Evolutionary conservation across 2,797 vertebrate genomes (phyloP), one percentile per base, ranked within the genome.

Genomic region (Gymnoscopelus microlampas): DNA sequence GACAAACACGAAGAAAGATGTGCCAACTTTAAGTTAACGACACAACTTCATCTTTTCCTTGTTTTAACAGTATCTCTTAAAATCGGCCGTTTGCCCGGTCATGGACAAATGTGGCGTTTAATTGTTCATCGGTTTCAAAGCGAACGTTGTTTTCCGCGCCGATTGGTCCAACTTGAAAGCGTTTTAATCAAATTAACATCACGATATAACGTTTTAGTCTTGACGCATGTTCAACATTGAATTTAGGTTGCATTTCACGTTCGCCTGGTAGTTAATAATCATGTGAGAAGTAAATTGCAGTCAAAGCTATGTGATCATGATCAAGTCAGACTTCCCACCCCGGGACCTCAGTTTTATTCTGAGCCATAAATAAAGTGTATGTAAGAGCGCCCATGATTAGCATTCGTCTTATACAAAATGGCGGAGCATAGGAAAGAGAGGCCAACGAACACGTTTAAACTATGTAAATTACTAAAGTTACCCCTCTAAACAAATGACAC

Each of bases 381-480:
- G 86, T 85, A 90, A 91, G 93, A 95, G 94, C 93, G 94, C 94
- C 94, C 94, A 94, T 94, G 93, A 95, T 94, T 94, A 95, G 94
- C 94, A 94, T 94, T 93, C 89, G 92, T 81, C 92, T 92, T 87
- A 88, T 89, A 95, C 94, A 95, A 95, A 95, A 95, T 95, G 94
- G 94, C 94, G 94, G 94, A 93, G 90, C 85, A 89, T 89, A 88
- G 91, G 93, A 91, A 19, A 44, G 39, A 94, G 92, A 94, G 94
- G 94, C 94, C 93, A 94, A 4, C 26, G 91, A 93, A 94, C 91
- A 94, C 91, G 91, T 92, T 93, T 87, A 94, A 94, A 95, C 93
- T 95, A 91, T 91, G 87, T 90, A 91, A 93, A 94, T 94, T 93
- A 92, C 89, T 91, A 73, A 87, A 93, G 84, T 94, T 93, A 80